Conservation (phyloP, 2,113 vertebrate genomes). For the Oxyura jamaicensis region DNA sequence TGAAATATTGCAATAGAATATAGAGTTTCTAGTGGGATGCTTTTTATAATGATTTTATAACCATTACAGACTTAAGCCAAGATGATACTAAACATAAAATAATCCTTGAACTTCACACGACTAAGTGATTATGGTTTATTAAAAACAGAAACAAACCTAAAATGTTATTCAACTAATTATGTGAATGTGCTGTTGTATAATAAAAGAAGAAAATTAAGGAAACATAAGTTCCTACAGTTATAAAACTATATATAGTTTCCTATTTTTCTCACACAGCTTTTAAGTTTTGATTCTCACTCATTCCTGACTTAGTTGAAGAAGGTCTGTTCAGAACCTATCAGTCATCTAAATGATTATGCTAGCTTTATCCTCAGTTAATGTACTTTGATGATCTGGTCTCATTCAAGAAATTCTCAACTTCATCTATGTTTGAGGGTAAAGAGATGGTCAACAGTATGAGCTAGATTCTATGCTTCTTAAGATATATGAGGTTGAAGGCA, state of each 20-base stretch:
- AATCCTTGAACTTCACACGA: background rate
- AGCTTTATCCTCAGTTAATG: background rate
- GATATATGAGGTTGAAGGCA: background rate
- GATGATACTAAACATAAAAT: background rate
- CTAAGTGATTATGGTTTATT: background rate
- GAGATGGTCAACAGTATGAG: background rate
- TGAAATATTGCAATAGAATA: background rate
- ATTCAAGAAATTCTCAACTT: background rate
- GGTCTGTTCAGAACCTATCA: background rate
- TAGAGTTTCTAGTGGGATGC: background rate
- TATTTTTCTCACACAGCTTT: background rate
- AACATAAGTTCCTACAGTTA: background rate
- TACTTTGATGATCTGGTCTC: background rate
- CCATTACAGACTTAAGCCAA: background rate
- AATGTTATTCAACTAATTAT: background rate
- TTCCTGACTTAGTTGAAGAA: background rate
- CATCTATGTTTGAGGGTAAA: background rate
- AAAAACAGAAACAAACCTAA: background rate
- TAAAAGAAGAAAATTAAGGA: background rate
- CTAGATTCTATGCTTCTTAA: background rate
- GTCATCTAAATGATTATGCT: background rate
- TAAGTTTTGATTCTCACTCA: background rate
- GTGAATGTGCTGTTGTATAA: background rate
- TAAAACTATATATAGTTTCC: background rate
- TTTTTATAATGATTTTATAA: background rate